phyloP scores from a whole-genome alignment of 1,140 invertebrate species.

The Bombus superbus region DNA sequence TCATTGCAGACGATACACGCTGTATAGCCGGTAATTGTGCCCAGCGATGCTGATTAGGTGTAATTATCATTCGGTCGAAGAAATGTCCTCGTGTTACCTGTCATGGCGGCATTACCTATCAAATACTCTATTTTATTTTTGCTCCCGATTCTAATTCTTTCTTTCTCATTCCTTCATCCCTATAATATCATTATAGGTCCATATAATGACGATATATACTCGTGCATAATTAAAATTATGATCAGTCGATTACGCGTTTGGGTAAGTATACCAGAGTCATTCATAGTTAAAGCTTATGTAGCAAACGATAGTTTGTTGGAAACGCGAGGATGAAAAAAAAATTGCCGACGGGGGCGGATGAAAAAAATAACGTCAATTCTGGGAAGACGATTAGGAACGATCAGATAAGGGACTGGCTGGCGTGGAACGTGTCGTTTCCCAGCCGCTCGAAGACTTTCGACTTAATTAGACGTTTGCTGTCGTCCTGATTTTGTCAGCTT shows the following conservation, averaged over 20 bases:
- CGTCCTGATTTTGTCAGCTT: constrained; percentile 40
- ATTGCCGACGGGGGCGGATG: not conserved
- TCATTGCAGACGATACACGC: constrained; percentile 55
- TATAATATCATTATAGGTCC: too few relatives aligned
- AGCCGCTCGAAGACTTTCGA: constrained; percentile 26
- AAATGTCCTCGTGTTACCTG: constrained; percentile 60
- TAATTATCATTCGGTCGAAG: constrained; percentile 64
- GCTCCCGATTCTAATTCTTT: not conserved
- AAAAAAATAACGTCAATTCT: constrained; percentile 29
- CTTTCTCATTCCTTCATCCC: not conserved
- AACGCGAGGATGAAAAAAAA: not conserved
- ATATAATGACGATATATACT: not conserved
- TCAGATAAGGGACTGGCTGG: constrained; percentile 28
- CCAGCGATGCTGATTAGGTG: constrained; percentile 57
- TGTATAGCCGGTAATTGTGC: constrained; percentile 47
- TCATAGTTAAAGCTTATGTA: not conserved
- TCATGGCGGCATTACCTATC: constrained; percentile 1
- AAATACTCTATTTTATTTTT: not conserved
- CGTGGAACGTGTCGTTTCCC: constrained; percentile 35
- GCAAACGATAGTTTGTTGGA: not conserved
- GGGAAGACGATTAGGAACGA: constrained; percentile 44
- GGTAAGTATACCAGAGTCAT: not conserved
- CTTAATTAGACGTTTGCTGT: constrained; percentile 36
- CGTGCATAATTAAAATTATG: constrained; percentile 15
- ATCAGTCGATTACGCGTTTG: not conserved